These are phyloP conservation scores for Deilephila elpenor DNA, from an alignment of 2,888 invertebrate genomes.

Conservation along the genomic window DNA sequence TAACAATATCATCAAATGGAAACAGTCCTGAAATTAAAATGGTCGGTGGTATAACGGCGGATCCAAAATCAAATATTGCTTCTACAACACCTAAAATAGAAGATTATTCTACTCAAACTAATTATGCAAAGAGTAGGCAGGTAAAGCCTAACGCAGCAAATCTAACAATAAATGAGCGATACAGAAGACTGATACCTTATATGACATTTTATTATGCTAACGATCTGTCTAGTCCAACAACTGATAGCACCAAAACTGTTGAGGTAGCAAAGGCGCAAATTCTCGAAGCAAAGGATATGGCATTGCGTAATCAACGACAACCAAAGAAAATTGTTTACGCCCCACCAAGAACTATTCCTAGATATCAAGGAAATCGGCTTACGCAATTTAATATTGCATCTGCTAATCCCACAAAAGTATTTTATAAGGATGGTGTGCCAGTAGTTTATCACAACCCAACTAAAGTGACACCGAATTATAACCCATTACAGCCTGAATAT, in stretches of 20 bases:
- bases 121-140: conserved; percentile 53
- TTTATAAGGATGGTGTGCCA: conserved; percentile 67
- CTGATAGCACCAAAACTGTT: conserved; percentile 61
- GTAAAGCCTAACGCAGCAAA: conserved; percentile 60
- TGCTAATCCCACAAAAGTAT: conserved; percentile 74
- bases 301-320: conserved; percentile 55
- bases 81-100: conserved; percentile 54
- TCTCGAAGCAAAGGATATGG: conserved; percentile 60
- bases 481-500: conserved; percentile 57
- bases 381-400: conserved; percentile 79
- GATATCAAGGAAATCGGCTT: conserved; percentile 78
- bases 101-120: conserved; percentile 33
- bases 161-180: conserved; percentile 86
- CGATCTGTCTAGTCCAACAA: conserved; percentile 78
- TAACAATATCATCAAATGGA: conserved; percentile 80
- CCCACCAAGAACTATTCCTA: conserved; percentile 70
- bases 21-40: conserved; percentile 80
- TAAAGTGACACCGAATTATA: conserved; percentile 60
- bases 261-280: conserved; percentile 78
- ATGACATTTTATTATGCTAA: conserved; percentile 92
- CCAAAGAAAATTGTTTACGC: conserved; percentile 67
- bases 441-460: conserved; percentile 53
- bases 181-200: conserved; percentile 91
- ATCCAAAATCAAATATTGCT: conserved; percentile 64
- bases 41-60: conserved; percentile 69